Base-by-base conservation (phyloP, 2,888 invertebrate genomes). In the Dryococelus australis region DNA sequence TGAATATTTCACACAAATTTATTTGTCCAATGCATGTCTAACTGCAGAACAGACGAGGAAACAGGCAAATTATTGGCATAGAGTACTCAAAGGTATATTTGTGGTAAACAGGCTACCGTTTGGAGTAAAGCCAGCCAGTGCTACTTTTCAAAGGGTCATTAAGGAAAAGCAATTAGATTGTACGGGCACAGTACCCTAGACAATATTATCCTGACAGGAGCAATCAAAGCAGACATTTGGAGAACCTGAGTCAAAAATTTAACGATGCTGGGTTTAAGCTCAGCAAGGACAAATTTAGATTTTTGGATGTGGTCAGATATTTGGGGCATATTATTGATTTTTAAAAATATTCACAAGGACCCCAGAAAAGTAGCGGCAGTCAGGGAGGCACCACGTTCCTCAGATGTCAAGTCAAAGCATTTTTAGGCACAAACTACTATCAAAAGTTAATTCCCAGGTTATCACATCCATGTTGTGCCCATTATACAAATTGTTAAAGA, bases 41-140 rank as follows among this genome's bases (percentile, higher is more conserved):
- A 89, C 88, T 92, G 10, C 89, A 89, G 81, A 86, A 92, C 12
- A 90, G 91, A 28, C 90, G 35, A 91, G 28, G 87, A 90, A 27
- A 90, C 90, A 0, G 88, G 89, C 27, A 90, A 89, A 81, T 89
- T 90, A 35, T 90, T 91, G 20, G 90, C 91, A 0, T 90, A 91
- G 89, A 91, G 90, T 85, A 91, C 91, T 4, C 90, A 90, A 81
- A 20, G 90, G 35, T n/a, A 80, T 24, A 80, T 80, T 27, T 28
- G 27, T 80, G 12, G 80, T 80, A 85, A 89, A 90, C 65, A 86
- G 91, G 86, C 88, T 92, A 27, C 91, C 91, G 24, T 92, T 90
- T 89, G 92, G 92, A 0, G 90, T 91, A 85, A 91, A 91, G 51
- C 91, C 91, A n/a, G 91, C 91, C 0, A 90, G 91, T n/a, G 90